Conservation (phyloP, 2,113 vertebrate genomes). For the Siniperca knerii region DNA sequence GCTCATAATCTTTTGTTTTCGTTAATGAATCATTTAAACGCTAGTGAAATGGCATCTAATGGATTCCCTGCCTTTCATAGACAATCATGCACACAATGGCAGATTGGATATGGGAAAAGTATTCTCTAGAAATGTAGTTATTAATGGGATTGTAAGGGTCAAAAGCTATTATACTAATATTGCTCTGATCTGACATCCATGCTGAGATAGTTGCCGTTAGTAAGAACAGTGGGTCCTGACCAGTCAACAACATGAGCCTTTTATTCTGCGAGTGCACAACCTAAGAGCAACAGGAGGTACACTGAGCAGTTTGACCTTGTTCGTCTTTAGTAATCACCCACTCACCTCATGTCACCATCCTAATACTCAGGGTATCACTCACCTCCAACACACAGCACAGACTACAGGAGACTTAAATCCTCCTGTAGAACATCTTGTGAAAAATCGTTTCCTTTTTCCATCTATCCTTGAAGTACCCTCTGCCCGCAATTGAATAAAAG, state of each 20-base stretch:
- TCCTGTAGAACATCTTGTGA: conserved; percentile 38
- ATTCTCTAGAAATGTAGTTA: conserved; percentile 3
- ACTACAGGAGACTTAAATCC: conserved; percentile 26
- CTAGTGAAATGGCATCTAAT: conserved; percentile 23
- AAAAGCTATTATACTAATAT: neutral
- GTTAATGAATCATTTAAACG: no score
- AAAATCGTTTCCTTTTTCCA: conserved; percentile 34
- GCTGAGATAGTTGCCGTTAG: neutral
- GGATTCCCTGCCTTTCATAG: neutral
- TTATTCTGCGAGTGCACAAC: conserved; percentile 23
- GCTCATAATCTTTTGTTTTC: no score
- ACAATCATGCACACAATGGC: conserved; percentile 2
- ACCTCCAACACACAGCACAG: conserved; percentile 30
- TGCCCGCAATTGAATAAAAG: conserved; percentile 45
- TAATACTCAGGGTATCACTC: conserved; percentile 42
- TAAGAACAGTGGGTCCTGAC: conserved; percentile 15
- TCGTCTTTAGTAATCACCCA: conserved; percentile 49
- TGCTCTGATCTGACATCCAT: conserved; percentile 15
- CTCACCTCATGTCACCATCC: conserved; percentile 42
- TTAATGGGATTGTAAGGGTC: conserved; percentile 11
- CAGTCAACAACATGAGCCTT: conserved; percentile 21
- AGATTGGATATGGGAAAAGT: neutral
- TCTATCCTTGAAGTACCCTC: conserved; percentile 45
- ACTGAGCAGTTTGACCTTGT: conserved; percentile 47
- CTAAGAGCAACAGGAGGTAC: conserved; percentile 27